Conservation (phyloP, 2,888 invertebrate genomes). For the Ochropacha duplaris region DNA sequence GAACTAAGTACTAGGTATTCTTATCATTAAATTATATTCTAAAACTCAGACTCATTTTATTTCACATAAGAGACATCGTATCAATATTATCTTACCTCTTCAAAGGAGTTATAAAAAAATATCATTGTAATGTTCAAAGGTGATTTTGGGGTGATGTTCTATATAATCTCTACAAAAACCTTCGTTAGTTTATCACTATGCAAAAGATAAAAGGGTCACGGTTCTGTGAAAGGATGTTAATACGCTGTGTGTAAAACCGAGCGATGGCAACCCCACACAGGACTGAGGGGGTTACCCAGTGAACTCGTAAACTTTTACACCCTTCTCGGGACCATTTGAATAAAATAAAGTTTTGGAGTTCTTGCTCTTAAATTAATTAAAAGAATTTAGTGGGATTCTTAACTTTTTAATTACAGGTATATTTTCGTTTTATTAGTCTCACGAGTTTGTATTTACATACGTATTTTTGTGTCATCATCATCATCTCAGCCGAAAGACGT, state of each 20-base stretch:
- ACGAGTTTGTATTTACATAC: not conserved
- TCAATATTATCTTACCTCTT: too few relatives aligned
- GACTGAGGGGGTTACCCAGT: slow-evolving; percentile 19
- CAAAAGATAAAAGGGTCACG: slow-evolving; percentile 37
- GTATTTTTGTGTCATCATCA: too few relatives aligned
- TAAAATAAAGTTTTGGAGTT: slow-evolving; percentile 11
- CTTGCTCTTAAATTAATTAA: slow-evolving; percentile 19
- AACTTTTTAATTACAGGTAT: slow-evolving; percentile 9
- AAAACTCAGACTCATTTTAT: too few relatives aligned
- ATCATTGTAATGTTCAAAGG: not conserved
- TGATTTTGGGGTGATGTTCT: not conserved
- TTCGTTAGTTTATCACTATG: slow-evolving; percentile 25
- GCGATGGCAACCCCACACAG: slow-evolving; percentile 18
- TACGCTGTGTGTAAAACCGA: slow-evolving; percentile 16
- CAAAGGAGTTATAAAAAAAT: not conserved
- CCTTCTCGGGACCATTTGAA: slow-evolving; percentile 4
- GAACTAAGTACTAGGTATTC: too few relatives aligned
- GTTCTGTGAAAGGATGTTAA: slow-evolving; percentile 24
- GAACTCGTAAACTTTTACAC: slow-evolving; percentile 36
- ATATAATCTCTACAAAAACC: slow-evolving; percentile 17
- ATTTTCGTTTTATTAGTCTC: not conserved
- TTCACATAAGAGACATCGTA: too few relatives aligned
- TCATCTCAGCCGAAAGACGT: too few relatives aligned
- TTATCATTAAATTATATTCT: too few relatives aligned
- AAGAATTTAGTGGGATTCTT: not conserved